These are phyloP conservation scores for Megaleporinus macrocephalus DNA, from an alignment of 2,113 vertebrate species.

Conservation along the genomic window DNA sequence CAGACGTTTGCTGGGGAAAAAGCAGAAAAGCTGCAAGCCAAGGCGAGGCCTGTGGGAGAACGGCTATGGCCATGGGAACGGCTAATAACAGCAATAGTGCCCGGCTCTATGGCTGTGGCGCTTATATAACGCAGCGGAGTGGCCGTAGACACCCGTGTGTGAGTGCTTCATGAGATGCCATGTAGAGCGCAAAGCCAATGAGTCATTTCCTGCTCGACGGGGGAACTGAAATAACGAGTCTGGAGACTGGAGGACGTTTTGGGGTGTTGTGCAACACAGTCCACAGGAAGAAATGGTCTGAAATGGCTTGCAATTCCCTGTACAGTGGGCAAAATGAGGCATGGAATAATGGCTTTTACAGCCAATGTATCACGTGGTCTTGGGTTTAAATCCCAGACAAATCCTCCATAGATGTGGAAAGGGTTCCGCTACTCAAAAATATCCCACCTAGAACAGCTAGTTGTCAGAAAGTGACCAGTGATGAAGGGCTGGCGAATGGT, in stretches of 20 bases:
- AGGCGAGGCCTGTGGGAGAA: not conserved
- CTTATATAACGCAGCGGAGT: constrained; percentile 7
- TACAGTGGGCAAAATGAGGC: not conserved
- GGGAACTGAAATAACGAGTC: not conserved
- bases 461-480: too few relatives aligned
- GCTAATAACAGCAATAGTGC: not conserved
- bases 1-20: not conserved
- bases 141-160: constrained; percentile 9
- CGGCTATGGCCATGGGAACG: not conserved
- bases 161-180: not conserved
- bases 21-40: not conserved
- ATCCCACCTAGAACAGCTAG: too few relatives aligned
- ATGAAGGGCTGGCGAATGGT: too few relatives aligned
- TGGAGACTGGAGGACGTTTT: not conserved
- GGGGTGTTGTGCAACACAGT: not conserved
- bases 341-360: not conserved
- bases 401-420: not conserved
- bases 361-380: not conserved
- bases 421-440: too few relatives aligned
- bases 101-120: not conserved
- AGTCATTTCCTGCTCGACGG: not conserved
- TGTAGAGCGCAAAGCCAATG: not conserved
- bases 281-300: not conserved
- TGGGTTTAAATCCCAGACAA: not conserved
- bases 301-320: not conserved